phyloP scores from a whole-genome alignment of 2,888 invertebrate genomes.

The Leucophora obtusa region DNA sequence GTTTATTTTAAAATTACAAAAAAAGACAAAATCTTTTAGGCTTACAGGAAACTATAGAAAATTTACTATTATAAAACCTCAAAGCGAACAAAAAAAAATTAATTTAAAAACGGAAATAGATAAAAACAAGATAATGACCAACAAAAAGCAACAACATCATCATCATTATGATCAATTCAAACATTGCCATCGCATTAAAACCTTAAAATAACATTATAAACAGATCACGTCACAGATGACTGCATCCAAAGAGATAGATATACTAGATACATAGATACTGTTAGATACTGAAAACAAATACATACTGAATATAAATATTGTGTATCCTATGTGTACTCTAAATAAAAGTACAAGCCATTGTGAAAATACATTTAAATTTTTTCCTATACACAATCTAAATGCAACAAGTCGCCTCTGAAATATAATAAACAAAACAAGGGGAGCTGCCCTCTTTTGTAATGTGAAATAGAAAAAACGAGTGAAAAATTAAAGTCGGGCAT shows the following conservation, averaged over 20 bases:
- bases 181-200: conserved; percentile 17
- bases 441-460: conserved; percentile 30
- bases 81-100: conserved; percentile 31
- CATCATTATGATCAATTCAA: conserved; percentile 41
- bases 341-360: conserved; percentile 11
- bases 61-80: conserved; percentile 20
- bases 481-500: conserved; percentile 2
- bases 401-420: conserved; percentile 41
- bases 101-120: conserved; percentile 63
- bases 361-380: background rate
- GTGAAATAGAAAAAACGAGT: conserved; percentile 23
- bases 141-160: conserved; percentile 5
- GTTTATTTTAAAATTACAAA: conserved; percentile 9
- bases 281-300: conserved; percentile 32
- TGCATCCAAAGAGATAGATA: conserved; percentile 51
- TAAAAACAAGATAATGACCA: conserved; percentile 60
- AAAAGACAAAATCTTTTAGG: conserved; percentile 19
- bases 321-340: conserved; percentile 33
- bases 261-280: conserved; percentile 55
- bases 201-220: conserved; percentile 46
- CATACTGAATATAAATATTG: background rate
- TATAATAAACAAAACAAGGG: conserved; percentile 23
- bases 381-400: background rate
- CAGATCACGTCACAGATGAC: conserved; percentile 64
- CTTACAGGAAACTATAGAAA: conserved; percentile 53